Conservation (phyloP, 1,140 invertebrate species). For the Procambarus virginalis region DNA sequence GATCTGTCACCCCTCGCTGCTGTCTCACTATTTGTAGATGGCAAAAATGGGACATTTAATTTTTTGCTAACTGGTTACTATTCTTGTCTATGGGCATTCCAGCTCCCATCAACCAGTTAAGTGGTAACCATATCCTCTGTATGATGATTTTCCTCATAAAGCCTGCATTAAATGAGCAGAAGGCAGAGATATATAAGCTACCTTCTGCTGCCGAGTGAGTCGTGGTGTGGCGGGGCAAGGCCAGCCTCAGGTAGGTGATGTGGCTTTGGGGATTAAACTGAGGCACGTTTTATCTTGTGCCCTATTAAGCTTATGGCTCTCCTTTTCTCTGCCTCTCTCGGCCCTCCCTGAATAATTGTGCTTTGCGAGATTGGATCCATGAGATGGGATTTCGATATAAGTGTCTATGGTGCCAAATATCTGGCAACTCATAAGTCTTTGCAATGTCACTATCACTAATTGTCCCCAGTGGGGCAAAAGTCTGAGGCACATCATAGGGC, state of each 20-base stretch:
- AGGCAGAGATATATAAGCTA: constrained; percentile 16
- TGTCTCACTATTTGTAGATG: constrained; percentile 23
- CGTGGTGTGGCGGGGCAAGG: constrained; percentile 63
- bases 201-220: constrained; percentile 40
- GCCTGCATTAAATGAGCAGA: constrained; percentile 38
- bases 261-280: constrained; percentile 34
- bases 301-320: constrained; percentile 46
- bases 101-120: constrained; percentile 21
- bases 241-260: constrained; percentile 54
- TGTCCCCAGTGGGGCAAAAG: constrained; percentile 61
- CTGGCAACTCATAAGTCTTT: constrained; percentile 54
- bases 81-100: constrained; percentile 10
- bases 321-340: constrained; percentile 61
- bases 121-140: constrained; percentile 32
- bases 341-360: constrained; percentile 66
- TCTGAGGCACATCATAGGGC: constrained; percentile 62
- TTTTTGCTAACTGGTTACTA: constrained; percentile 15
- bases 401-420: constrained; percentile 35
- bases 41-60: neutral
- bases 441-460: constrained; percentile 66
- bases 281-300: constrained; percentile 32
- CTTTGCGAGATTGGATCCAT: constrained; percentile 65
- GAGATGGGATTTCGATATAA: constrained; percentile 54
- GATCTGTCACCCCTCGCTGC: constrained; percentile 22
- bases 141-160: constrained; percentile 16